Percentiles rank a stretch among this genome's conserved stretches.
Conservation (phyloP, 2,113 vertebrate species). For the Rhagologus leucostigma region DNA sequence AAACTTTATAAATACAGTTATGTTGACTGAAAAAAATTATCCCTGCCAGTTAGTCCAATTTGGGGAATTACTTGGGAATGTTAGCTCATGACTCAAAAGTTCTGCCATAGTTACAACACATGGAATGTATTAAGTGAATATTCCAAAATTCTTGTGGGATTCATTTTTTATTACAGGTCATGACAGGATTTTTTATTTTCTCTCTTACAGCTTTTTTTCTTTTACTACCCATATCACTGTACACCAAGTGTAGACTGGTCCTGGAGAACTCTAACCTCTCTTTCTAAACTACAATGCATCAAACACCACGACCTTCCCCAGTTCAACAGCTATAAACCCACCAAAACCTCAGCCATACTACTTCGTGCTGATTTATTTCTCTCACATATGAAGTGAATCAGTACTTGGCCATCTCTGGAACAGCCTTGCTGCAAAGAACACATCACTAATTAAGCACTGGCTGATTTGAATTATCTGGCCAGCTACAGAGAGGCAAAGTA, state of each 20-base stretch:
- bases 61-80: conserved; percentile 54
- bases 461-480: background rate
- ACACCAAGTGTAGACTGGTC: background rate
- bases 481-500: background rate
- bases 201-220: background rate
- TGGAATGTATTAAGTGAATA: conserved; percentile 47
- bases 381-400: background rate
- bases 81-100: conserved; percentile 16
- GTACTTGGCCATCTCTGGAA: background rate
- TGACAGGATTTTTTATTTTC: background rate
- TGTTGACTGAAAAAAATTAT: conserved; percentile 63
- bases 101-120: conserved; percentile 20
- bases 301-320: background rate
- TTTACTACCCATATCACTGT: background rate
- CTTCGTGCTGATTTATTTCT: background rate
- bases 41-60: conserved; percentile 47
- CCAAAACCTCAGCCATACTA: background rate
- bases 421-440: background rate
- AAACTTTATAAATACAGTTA: conserved; percentile 58
- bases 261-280: background rate
- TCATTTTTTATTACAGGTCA: background rate
- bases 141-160: conserved; percentile 17
- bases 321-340: background rate
- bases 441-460: background rate
- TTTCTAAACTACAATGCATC: background rate